Percentiles rank a stretch among this genome's conserved stretches.
These are phyloP conservation scores for Labrus mixtus DNA, from an alignment of 2,113 vertebrate genomes.

Conservation along the genomic window DNA sequence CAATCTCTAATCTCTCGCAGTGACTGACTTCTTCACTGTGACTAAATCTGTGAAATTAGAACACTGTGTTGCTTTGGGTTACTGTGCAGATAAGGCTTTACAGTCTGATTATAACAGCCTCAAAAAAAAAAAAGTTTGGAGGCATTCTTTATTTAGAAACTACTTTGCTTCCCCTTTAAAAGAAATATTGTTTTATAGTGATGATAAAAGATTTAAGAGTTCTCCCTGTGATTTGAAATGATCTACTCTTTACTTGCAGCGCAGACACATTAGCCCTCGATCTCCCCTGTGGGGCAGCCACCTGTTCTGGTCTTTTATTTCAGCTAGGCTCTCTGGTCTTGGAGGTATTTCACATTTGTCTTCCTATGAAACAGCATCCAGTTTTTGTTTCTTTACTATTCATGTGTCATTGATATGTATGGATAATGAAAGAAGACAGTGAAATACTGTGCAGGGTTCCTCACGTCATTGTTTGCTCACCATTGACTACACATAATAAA, in stretches of 20 bases:
- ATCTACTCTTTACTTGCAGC: conserved; percentile 10
- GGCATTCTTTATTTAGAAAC: conserved; percentile 42
- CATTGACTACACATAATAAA: conserved; percentile 64
- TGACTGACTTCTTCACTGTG: conserved; percentile 54
- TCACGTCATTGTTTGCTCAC: conserved; percentile 53
- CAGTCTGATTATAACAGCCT: conserved; percentile 46
- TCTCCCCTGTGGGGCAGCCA: conserved; percentile 14
- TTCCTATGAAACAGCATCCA: not conserved
- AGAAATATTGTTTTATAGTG: not conserved
- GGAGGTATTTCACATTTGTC: not conserved
- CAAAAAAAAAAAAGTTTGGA: conserved; percentile 27
- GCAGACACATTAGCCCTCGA: not conserved
- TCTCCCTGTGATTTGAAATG: conserved; percentile 33
- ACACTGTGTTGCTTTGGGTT: conserved; percentile 57
- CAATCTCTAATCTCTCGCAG: conserved; percentile 63
- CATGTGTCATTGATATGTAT: conserved; percentile 46
- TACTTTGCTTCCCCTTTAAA: conserved; percentile 41
- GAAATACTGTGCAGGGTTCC: conserved; percentile 9
- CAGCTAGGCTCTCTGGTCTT: not conserved
- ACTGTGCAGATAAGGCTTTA: conserved; percentile 46
- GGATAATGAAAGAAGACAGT: conserved; percentile 35
- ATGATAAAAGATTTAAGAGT: conserved; percentile 32
- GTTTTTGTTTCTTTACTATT: not conserved
- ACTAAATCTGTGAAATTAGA: conserved; percentile 70
- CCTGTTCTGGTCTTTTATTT: conserved; percentile 32